phyloP scores from a whole-genome alignment of 2,113 vertebrate genomes.

The Centrocercus urophasianus region DNA sequence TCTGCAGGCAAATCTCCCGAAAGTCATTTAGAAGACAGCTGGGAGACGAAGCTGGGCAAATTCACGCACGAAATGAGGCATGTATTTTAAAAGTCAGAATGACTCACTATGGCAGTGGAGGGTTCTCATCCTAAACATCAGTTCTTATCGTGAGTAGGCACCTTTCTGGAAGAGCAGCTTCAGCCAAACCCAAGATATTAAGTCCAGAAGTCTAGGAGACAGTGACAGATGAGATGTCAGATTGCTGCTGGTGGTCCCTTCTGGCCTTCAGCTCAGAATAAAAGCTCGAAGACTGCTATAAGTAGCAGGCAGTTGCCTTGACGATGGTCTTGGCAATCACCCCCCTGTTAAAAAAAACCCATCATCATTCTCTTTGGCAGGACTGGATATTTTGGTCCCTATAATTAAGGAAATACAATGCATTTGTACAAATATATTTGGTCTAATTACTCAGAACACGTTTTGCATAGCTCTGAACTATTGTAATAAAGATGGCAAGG shows the following conservation, averaged over 20 bases:
- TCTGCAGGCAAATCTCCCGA: background rate
- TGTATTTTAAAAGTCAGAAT: background rate
- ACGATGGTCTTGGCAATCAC: background rate
- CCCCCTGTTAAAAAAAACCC: background rate
- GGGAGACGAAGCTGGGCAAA: background rate
- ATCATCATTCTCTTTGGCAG: background rate
- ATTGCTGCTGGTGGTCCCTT: background rate
- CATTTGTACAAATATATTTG: background rate
- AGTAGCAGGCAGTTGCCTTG: background rate
- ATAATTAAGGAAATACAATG: background rate
- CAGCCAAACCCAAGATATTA: background rate
- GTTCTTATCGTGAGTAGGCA: background rate
- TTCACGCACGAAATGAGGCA: accelerated
- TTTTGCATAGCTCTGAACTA: background rate
- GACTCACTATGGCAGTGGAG: background rate
- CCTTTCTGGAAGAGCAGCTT: background rate
- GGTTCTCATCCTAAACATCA: background rate
- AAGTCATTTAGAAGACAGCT: background rate
- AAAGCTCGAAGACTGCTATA: background rate
- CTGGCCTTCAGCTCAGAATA: background rate
- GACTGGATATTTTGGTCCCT: background rate
- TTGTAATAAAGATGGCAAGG: background rate
- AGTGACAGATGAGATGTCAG: background rate
- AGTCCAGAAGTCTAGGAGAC: background rate
- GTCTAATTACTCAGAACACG: background rate